Evolutionary conservation across 1,140 invertebrate species (phyloP).

Genomic region (Aphelenchoides avenae): DNA sequence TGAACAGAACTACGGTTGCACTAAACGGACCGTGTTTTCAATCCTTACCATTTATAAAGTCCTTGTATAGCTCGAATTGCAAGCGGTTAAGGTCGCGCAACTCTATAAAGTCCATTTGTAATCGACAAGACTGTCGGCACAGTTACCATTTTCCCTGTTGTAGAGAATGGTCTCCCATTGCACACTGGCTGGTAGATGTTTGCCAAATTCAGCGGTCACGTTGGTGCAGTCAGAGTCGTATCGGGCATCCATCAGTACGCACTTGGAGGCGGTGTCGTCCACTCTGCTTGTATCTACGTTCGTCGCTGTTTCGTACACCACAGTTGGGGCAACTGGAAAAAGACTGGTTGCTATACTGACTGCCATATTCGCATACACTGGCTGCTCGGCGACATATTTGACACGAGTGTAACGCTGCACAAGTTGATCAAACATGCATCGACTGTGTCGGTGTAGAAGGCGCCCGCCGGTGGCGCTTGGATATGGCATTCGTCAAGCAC

Average conservation of each 20-base stretch:
- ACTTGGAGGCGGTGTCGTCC: slow-evolving; percentile 1
- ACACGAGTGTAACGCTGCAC: slow-evolving; percentile 8
- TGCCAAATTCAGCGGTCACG: slow-evolving; percentile 19
- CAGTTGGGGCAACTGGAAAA: slow-evolving; percentile 6
- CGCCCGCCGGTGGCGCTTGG: slow-evolving; percentile 4
- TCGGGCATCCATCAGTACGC: slow-evolving; percentile 21
- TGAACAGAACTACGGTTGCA: neutral
- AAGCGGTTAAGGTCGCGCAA: slow-evolving; percentile 22
- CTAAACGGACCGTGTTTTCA: too few relatives aligned
- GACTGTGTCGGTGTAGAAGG: slow-evolving; percentile 25
- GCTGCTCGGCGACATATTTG: neutral
- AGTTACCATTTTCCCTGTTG: slow-evolving; percentile 17
- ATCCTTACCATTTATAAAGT: slow-evolving; percentile 28
- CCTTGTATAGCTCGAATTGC: slow-evolving; percentile 29
- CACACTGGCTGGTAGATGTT: neutral
- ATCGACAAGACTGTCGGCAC: neutral
- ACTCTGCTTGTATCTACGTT: slow-evolving; percentile 6
- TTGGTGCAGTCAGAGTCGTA: slow-evolving; percentile 19
- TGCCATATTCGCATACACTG: too few relatives aligned
- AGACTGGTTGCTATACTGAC: neutral
- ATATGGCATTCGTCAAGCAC: slow-evolving; percentile 15
- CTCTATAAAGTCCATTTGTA: slow-evolving; percentile 12
- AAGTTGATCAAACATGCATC: slow-evolving; percentile 25
- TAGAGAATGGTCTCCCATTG: slow-evolving; percentile 19
- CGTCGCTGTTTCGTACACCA: slow-evolving; percentile 26